Evolutionary conservation across 1,140 invertebrate species (phyloP), one percentile per base, ranked within the genome.

Genomic region (Littorina saxatilis): DNA sequence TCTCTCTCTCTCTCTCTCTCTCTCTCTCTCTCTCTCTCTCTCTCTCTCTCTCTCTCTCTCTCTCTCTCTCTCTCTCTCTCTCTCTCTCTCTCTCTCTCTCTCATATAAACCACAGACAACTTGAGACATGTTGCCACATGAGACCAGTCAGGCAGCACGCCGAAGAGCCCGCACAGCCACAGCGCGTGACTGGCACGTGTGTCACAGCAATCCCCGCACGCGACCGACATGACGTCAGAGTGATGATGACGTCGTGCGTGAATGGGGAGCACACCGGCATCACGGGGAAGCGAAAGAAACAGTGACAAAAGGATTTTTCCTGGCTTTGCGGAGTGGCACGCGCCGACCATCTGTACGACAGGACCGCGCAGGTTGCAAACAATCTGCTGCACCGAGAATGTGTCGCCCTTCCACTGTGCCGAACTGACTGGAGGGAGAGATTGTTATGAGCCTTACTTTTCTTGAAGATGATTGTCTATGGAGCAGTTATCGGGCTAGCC

Each of bases 51-150:
- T 66, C 61, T 66, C 61, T 66, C 61, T 66, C n/a, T 66, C 61
- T 32, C 27, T 66, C 61, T 66, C 61, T 66, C 61, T 66, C 61
- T 32, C n/a, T 32, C 68, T 39, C 68, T 43, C 39, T 72, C 37
- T 72, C 68, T 72, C 68, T 72, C 17, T 72, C 68, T 72, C 68
- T 72, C 68, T 72, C 68, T 72, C 68, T 72, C 68, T 72, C 39
- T 23, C 68, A 47, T 5, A 9, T 17, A 47, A 5, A 47, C 43
- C 43, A 47, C 43, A 47, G 7, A 47, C 43, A 5, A 47, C 43
- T 47, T 47, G 43, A 47, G 43, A 47, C 5, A 47, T 47, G 17
- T 17, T 47, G 43, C 43, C 43, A 47, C 43, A 47, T 47, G 43
- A 47, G 7, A 47, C 7, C n/a, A n/a, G n/a, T n/a, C n/a, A n/a